Conservation (phyloP, 53 echinoderm and acorn worm species). For the Patiria pectinifera region DNA sequence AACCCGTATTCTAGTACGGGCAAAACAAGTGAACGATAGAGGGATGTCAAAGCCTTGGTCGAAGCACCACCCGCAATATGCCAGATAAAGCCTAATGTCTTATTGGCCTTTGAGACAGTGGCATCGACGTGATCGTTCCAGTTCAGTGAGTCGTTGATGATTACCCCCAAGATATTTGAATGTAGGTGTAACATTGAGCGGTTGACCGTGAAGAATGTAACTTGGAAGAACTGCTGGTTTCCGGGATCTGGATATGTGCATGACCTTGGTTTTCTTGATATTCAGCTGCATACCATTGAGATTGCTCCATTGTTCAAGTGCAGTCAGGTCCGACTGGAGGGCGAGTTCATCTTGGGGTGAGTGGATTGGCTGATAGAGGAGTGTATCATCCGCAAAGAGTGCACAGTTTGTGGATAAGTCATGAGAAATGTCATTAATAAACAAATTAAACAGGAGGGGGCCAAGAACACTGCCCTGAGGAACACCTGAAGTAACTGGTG, state of each 20-base stretch:
- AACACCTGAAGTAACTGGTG: background rate
- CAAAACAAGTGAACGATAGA: no score
- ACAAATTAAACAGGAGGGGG: no score
- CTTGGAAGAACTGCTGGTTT: background rate
- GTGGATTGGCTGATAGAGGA: slow-evolving; percentile 33
- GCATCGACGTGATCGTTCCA: background rate
- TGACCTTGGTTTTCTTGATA: slow-evolving; percentile 34
- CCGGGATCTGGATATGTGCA: slow-evolving; percentile 34
- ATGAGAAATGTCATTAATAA: no score
- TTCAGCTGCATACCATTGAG: slow-evolving; percentile 51
- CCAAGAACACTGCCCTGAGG: no score
- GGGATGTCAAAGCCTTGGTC: no score
- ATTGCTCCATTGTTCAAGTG: no score
- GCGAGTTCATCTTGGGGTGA: no score
- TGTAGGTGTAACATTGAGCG: no score
- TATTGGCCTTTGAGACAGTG: slow-evolving; percentile 19
- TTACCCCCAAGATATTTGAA: slow-evolving; percentile 14
- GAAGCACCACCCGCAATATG: background rate
- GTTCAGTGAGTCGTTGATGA: slow-evolving; percentile 14
- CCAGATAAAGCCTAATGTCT: slow-evolving; percentile 22
- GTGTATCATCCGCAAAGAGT: slow-evolving; percentile 53
- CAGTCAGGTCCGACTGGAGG: no score
- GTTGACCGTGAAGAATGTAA: no score
- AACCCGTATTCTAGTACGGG: no score
- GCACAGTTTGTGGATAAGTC: background rate